These are phyloP conservation scores for Chelonia mydas DNA, from an alignment of 2,797 vertebrate species.

Conservation along the genomic window DNA sequence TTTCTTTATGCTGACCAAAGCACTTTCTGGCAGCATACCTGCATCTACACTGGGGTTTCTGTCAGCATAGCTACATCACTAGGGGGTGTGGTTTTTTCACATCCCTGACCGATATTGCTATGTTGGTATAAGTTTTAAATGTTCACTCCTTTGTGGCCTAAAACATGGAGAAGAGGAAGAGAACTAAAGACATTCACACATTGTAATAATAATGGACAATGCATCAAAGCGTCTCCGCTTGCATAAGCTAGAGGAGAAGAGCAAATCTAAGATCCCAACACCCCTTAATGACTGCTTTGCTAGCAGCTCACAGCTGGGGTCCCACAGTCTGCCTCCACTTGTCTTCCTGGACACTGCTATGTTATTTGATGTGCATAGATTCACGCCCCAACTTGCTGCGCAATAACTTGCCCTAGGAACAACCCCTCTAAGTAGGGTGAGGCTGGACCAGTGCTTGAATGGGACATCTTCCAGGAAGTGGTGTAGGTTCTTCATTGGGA, in stretches of 20 bases:
- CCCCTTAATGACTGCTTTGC: background rate
- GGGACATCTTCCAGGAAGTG: background rate
- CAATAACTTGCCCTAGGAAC: background rate
- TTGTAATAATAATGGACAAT: background rate
- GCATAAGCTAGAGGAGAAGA: background rate
- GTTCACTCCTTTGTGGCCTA: background rate
- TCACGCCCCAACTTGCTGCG: background rate
- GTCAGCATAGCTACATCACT: too few species aligned
- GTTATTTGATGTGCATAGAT: background rate
- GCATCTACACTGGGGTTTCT: background rate
- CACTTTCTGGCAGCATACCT: background rate
- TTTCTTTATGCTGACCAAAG: background rate
- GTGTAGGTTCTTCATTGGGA: background rate
- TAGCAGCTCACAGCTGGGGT: background rate
- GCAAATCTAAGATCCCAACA: background rate
- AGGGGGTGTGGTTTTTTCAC: background rate
- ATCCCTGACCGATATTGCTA: background rate
- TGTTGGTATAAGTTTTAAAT: background rate
- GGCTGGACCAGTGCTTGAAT: background rate
- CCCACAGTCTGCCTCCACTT: background rate
- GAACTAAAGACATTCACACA: background rate
- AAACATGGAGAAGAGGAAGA: background rate
- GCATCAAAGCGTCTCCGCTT: background rate
- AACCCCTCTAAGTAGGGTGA: background rate
- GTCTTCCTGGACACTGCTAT: background rate